Percentiles rank a stretch among this genome's conserved stretches.
These are phyloP conservation scores for Onychostruthus taczanowskii DNA, from an alignment of 2,113 vertebrate species.

Conservation along the genomic window DNA sequence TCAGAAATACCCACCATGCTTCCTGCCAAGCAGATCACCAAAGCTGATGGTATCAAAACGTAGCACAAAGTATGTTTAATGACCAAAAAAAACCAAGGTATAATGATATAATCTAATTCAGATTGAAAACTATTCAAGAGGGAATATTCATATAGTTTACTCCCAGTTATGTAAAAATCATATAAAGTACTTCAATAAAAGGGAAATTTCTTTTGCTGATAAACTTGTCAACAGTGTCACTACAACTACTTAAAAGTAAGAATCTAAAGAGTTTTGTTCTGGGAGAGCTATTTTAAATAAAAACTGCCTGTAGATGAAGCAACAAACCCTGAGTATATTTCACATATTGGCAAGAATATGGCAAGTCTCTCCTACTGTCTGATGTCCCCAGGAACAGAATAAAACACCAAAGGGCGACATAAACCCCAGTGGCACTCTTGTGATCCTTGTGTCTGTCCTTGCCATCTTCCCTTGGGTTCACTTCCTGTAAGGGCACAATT, in stretches of 20 bases:
- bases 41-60: not conserved
- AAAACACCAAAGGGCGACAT: not conserved
- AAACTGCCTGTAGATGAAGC: not conserved
- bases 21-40: not conserved
- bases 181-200: not conserved
- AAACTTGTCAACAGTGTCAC: not conserved
- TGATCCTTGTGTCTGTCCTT: not conserved
- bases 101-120: not conserved
- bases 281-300: not conserved
- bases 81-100: not conserved
- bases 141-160: not conserved
- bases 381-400: not conserved
- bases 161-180: not conserved
- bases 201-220: not conserved
- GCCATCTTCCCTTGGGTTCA: not conserved
- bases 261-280: not conserved
- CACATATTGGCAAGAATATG: not conserved
- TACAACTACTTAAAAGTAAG: not conserved
- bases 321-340: constrained; percentile 26
- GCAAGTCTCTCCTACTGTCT: not conserved
- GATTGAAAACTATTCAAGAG: not conserved
- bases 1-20: not conserved
- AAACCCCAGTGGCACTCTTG: not conserved
- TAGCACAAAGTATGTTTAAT: not conserved
- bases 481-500: not conserved